These are phyloP conservation scores for Chaetodon auriga DNA, from an alignment of 2,113 vertebrate genomes.

Conservation along the genomic window DNA sequence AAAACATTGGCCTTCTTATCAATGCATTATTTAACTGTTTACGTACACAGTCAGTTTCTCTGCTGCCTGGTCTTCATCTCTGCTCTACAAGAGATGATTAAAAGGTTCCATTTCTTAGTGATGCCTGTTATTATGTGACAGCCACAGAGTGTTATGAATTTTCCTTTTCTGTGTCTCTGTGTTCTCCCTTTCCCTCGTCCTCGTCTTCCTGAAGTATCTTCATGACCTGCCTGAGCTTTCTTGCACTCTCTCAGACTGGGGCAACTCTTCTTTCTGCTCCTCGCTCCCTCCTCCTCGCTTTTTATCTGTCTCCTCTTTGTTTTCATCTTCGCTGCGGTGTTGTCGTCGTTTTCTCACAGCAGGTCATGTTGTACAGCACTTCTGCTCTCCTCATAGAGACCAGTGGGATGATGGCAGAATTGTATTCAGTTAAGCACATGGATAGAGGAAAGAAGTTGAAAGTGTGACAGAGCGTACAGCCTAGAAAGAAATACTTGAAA, in stretches of 20 bases:
- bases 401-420: slow-evolving; percentile 31
- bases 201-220: not conserved
- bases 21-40: slow-evolving; percentile 63
- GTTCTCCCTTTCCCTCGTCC: slow-evolving; percentile 1
- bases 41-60: slow-evolving; percentile 10
- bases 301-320: slow-evolving; percentile 12
- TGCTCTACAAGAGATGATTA: slow-evolving; percentile 16
- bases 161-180: not conserved
- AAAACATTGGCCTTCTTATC: slow-evolving; percentile 47
- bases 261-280: not conserved
- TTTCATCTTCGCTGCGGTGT: slow-evolving; percentile 21
- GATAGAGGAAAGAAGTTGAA: slow-evolving; percentile 24
- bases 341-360: slow-evolving; percentile 31
- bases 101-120: slow-evolving; percentile 48
- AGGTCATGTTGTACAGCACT: slow-evolving; percentile 6
- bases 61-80: slow-evolving; percentile 4
- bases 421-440: slow-evolving; percentile 24
- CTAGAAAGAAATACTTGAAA: slow-evolving; percentile 45
- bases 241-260: not conserved
- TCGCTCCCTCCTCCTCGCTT: not conserved
- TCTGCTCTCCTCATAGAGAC: slow-evolving; percentile 17
- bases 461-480: slow-evolving; percentile 8
- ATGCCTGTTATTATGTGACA: slow-evolving; percentile 56
- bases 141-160: slow-evolving; percentile 43
- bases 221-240: slow-evolving; percentile 11